Conservation (phyloP, 2,113 vertebrate genomes). For the Ceyx margarethae region DNA sequence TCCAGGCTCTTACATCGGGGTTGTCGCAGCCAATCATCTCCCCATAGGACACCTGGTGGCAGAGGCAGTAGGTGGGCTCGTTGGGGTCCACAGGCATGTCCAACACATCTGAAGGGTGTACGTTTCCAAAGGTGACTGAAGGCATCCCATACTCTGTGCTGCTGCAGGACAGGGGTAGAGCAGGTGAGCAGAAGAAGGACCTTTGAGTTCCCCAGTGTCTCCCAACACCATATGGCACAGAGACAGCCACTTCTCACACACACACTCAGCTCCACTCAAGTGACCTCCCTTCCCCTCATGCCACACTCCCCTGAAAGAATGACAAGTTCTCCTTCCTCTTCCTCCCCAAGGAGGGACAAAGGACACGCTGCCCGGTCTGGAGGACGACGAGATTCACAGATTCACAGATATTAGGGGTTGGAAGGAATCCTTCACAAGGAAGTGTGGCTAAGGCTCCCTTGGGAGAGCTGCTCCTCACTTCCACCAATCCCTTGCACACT, state of each 20-base stretch:
- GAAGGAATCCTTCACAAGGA: neutral
- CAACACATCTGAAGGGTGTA: slow-evolving; percentile 95
- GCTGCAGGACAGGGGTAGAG: slow-evolving; percentile 49
- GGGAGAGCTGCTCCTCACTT: neutral
- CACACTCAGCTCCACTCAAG: neutral
- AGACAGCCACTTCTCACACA: neutral
- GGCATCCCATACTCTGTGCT: slow-evolving; percentile 91
- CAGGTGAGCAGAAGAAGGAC: neutral
- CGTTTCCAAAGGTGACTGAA: slow-evolving; percentile 86
- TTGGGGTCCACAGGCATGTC: slow-evolving; percentile 99
- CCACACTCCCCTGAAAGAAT: neutral
- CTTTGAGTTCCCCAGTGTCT: neutral
- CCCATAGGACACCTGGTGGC: slow-evolving; percentile 97
- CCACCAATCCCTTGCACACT: slow-evolving; percentile 9
- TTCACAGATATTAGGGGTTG: too few relatives aligned
- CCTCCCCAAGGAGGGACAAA: neutral
- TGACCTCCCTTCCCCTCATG: neutral
- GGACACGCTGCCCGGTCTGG: neutral
- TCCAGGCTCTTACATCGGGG: slow-evolving; percentile 86
- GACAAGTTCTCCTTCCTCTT: neutral
- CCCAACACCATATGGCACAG: neutral
- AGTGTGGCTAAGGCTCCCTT: neutral
- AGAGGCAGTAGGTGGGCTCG: slow-evolving; percentile 97
- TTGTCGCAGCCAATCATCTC: slow-evolving; percentile 99
- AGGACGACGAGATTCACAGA: neutral